Evolutionary conservation across 2,888 invertebrate genomes (phyloP), one percentile per base, ranked within the genome.

Genomic region (Sycophila texana): DNA sequence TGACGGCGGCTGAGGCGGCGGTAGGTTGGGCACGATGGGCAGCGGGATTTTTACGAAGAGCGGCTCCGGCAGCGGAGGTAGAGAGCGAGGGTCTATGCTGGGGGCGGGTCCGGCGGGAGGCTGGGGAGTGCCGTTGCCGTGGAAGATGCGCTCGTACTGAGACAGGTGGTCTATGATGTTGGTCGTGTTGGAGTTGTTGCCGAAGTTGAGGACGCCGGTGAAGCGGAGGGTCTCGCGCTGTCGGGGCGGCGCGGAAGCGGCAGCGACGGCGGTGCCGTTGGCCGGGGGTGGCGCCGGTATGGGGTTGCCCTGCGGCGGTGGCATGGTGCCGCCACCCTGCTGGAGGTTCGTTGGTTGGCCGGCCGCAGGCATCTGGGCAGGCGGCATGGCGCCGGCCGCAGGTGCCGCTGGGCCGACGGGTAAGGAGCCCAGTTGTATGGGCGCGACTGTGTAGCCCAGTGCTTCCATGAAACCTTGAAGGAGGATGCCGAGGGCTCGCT

Each of bases 141-240:
- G 90, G 47, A 90, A 90, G 0, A 90, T 68, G 26, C 79, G 83
- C 55, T 90, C 89, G 77, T 90, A 90, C 16, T 85, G 86, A 7
- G 85, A 86, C n/a, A 90, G 82, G 14, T 90, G 90, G n/a, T 83
- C 85, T 2, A 87, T 18, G 10, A 90, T 58, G 60, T 87, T 82
- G 0, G 87, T 83, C 68, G 86, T 86, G 18, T 81, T 82, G 7
- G 39, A 60, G 39, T 83, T 83, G 74, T 90, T 90, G 12, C 90
- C 89, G 20, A 90, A 88, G 74, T 90, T 90, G 0, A 90, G 80
- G 7, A 90, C 86, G 0, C 90, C 90, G 0, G 90, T 90, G 53
- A 90, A 84, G 53, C 86, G 84, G 4, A 90, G 79, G 0, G 89
- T 89, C 75, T 90, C 89, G 7, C 86, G 81, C n/a, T 84, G 88